These are phyloP conservation scores for Microtus pennsylvanicus DNA, from an alignment of 2,113 vertebrate genomes.

Conservation along the genomic window DNA sequence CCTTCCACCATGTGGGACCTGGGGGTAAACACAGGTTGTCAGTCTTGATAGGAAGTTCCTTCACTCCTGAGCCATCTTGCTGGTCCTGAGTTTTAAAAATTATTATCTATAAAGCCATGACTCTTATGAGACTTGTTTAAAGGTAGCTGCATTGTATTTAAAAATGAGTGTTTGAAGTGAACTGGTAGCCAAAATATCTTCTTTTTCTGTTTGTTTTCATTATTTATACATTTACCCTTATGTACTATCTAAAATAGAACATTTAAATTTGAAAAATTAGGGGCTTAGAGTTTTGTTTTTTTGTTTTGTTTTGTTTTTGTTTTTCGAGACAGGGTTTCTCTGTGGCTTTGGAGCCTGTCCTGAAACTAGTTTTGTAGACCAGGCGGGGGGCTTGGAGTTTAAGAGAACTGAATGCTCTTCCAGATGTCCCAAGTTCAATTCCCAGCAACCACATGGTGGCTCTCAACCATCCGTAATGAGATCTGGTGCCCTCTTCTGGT, in stretches of 20 bases:
- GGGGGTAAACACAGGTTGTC: neutral
- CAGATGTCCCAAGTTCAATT: neutral
- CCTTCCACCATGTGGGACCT: neutral
- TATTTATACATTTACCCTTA: neutral
- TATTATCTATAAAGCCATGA: constrained; percentile 16
- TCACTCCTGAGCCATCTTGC: neutral
- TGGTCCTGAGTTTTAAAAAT: neutral
- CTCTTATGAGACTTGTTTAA: constrained; percentile 24
- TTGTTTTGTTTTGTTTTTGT: no score
- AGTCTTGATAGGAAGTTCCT: no score
- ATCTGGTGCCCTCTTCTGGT: no score
- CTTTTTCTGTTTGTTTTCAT: constrained; percentile 43
- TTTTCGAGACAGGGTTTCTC: no score
- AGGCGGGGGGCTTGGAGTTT: no score
- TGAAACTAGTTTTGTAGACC: no score
- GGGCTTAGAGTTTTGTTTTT: no score
- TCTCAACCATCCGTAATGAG: no score
- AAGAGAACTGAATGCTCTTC: no score
- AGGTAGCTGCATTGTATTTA: neutral
- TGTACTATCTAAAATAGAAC: constrained; percentile 4
- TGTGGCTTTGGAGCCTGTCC: no score
- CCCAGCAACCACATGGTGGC: no score
- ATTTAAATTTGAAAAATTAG: constrained; percentile 38
- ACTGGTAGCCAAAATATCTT: neutral
- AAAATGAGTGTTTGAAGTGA: constrained; percentile 56